These are phyloP conservation scores for Tetrax tetrax DNA, from an alignment of 2,113 vertebrate species.

Conservation along the genomic window DNA sequence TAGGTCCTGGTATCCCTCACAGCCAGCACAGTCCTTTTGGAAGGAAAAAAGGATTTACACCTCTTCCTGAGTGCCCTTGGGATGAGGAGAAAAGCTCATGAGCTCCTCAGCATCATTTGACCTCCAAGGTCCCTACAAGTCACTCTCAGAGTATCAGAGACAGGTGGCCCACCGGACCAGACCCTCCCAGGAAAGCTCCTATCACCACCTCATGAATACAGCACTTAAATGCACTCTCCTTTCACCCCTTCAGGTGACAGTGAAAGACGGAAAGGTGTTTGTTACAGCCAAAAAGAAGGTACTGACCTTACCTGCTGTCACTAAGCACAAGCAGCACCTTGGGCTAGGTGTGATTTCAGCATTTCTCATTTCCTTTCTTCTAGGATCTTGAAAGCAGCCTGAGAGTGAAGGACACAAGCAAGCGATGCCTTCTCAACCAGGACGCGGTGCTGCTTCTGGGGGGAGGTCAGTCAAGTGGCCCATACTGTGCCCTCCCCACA, in stretches of 20 bases:
- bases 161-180: background rate
- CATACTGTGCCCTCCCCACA: background rate
- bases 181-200: background rate
- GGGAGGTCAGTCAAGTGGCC: slow-evolving; percentile 54
- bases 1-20: background rate
- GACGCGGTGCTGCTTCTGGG: slow-evolving; percentile 43
- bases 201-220: background rate
- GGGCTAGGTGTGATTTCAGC: background rate
- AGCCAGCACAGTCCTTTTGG: background rate
- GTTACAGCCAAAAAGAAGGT: slow-evolving; percentile 81
- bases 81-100: background rate
- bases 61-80: background rate
- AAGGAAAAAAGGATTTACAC: background rate
- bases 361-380: background rate
- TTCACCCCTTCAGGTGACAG: slow-evolving; percentile 76
- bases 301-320: background rate
- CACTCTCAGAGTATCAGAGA: background rate
- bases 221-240: background rate
- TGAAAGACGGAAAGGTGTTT: slow-evolving; percentile 80
- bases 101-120: background rate
- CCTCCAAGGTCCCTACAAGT: background rate
- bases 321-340: background rate
- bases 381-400: slow-evolving; percentile 74
- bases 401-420: slow-evolving; percentile 79
- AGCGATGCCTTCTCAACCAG: background rate